Conservation (phyloP, 1,140 invertebrate species). For the Harpegnathos saltator region DNA sequence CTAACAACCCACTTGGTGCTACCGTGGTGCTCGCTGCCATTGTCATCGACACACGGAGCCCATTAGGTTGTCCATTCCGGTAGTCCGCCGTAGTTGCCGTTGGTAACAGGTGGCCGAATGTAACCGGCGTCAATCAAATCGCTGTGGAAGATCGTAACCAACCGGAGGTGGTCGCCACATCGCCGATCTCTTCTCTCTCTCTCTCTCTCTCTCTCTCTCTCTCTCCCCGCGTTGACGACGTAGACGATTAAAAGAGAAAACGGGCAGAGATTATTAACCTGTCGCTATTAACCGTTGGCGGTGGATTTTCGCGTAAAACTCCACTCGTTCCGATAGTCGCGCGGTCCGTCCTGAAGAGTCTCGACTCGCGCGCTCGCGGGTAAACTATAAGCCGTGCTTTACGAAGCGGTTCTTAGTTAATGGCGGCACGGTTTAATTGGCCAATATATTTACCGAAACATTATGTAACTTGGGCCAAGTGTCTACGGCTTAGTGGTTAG, state of each 20-base stretch:
- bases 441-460: conserved; percentile 52
- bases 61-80: conserved; percentile 1
- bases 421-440: conserved; percentile 33
- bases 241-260: background rate
- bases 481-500: conserved; percentile 37
- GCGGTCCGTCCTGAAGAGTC: too few species aligned
- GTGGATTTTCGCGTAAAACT: conserved; percentile 4
- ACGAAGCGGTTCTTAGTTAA: conserved; percentile 29
- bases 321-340: conserved; percentile 1
- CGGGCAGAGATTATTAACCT: conserved; percentile 18
- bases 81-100: conserved; percentile 5
- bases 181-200: too few species aligned
- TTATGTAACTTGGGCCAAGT: conserved; percentile 41
- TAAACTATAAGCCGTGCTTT: conserved; percentile 2
- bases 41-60: background rate
- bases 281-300: background rate
- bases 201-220: too few species aligned
- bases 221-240: conserved; percentile 4
- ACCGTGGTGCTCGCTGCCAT: background rate
- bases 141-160: conserved; percentile 19
- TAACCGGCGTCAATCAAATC: conserved; percentile 35
- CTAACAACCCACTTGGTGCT: conserved; percentile 8
- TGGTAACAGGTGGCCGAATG: conserved; percentile 48
- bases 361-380: background rate
- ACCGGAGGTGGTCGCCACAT: background rate